Conservation (phyloP, 2,888 invertebrate species). For the Atrina japonica region DNA sequence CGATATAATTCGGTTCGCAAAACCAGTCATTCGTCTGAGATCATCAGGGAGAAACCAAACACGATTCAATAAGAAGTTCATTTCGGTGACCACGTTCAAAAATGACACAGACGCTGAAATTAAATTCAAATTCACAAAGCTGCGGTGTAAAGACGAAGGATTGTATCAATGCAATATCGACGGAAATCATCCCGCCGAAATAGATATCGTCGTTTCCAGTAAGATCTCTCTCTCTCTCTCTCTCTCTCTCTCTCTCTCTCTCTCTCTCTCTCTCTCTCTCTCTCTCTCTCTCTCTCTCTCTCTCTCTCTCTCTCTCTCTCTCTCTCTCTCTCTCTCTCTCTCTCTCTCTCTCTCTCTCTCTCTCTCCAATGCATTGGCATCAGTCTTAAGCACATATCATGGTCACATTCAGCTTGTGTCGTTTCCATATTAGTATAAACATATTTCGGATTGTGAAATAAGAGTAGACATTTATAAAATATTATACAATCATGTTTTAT, state of each 20-base stretch:
- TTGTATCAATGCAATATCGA: constrained; percentile 31
- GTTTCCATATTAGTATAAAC: no score
- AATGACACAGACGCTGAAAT: constrained; percentile 17
- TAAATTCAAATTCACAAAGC: constrained; percentile 10
- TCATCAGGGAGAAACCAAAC: constrained; percentile 8
- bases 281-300: no score
- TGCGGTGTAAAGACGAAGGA: constrained; percentile 37
- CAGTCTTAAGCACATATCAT: no score
- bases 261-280: no score
- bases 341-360: no score
- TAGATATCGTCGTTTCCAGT: constrained; percentile 31
- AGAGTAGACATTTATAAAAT: no score
- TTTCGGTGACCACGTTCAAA: constrained; percentile 1
- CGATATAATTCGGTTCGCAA: constrained; percentile 9
- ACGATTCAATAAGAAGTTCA: constrained; percentile 3
- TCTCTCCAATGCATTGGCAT: no score
- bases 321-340: no score
- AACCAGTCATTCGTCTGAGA: background rate
- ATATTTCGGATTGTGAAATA: no score
- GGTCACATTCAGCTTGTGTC: no score
- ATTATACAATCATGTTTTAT: no score
- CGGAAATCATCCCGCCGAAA: background rate
- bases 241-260: constrained; percentile 1
- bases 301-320: no score
- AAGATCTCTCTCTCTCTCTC: constrained; percentile 9